Percentiles rank a stretch among this genome's conserved stretches.
Evolutionary conservation across 37 sponge, comb jelly and placozoan genomes (phyloP).

Genomic region (Hormiphora californensis): DNA sequence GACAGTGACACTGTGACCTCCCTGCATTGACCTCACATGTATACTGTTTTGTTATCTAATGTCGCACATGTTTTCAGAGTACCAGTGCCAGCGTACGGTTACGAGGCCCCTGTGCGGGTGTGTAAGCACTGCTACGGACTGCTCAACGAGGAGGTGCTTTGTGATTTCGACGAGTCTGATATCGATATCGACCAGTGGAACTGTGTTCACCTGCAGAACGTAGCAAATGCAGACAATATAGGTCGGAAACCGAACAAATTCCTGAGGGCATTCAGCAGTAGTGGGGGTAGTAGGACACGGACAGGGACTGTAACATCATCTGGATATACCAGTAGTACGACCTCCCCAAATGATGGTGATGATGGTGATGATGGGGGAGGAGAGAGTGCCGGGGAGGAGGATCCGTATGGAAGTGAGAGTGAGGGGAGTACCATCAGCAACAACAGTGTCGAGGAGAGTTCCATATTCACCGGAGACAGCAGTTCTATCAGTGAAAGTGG

Average conservation of each 20-base stretch:
- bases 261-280: neutral
- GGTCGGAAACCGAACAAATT: too few species aligned
- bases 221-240: conserved; percentile 21
- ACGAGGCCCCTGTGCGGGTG: conserved; percentile 5
- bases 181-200: conserved; percentile 55
- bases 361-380: too few species aligned
- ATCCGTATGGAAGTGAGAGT: too few species aligned
- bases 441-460: too few species aligned
- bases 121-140: conserved; percentile 35
- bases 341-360: too few species aligned
- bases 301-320: neutral
- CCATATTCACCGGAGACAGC: too few species aligned
- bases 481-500: too few species aligned
- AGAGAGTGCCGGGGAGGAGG: too few species aligned
- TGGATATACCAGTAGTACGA: neutral
- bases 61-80: too few species aligned
- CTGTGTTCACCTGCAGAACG: conserved; percentile 47
- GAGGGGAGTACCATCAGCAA: too few species aligned
- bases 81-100: conserved; percentile 24
- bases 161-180: conserved; percentile 41
- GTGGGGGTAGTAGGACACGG: neutral
- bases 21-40: neutral
- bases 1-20: neutral
- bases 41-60: too few species aligned
- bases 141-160: conserved; percentile 49